These are phyloP conservation scores for Rhaphigaster nebulosa DNA, from an alignment of 2,888 invertebrate genomes.

Conservation along the genomic window DNA sequence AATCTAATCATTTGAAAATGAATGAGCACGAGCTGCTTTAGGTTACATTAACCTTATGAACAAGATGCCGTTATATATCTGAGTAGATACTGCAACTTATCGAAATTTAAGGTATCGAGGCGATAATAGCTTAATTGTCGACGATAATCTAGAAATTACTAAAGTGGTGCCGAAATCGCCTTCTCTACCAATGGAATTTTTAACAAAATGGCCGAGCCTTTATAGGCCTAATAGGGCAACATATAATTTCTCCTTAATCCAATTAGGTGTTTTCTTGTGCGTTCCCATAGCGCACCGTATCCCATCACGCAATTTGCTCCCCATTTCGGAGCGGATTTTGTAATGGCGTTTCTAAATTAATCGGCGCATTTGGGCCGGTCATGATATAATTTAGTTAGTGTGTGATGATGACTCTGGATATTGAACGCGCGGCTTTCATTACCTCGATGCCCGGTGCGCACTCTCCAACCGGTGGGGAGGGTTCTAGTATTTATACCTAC, in stretches of 20 bases:
- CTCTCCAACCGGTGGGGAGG: not conserved
- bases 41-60: not conserved
- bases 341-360: constrained; percentile 41
- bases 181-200: not conserved
- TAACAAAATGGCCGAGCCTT: not conserved
- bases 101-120: not conserved
- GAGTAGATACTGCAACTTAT: not conserved
- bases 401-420: constrained; percentile 47
- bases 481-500: constrained; percentile 20
- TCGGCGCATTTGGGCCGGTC: constrained; percentile 13
- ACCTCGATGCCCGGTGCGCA: not conserved
- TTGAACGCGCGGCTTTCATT: constrained; percentile 12
- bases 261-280: constrained; percentile 49
- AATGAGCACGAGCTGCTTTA: not conserved
- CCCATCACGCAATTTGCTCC: constrained; percentile 53
- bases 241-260: constrained; percentile 54
- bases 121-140: constrained; percentile 36
- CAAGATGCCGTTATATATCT: not conserved
- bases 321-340: constrained; percentile 15
- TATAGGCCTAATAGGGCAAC: not conserved
- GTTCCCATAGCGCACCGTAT: constrained; percentile 51
- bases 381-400: constrained; percentile 52
- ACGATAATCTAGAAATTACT: not conserved
- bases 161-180: constrained; percentile 18
- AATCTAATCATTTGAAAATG: not conserved